Evolutionary conservation across 2,888 invertebrate genomes (phyloP).

Genomic region (Spatulosminthurus flaviceps): DNA sequence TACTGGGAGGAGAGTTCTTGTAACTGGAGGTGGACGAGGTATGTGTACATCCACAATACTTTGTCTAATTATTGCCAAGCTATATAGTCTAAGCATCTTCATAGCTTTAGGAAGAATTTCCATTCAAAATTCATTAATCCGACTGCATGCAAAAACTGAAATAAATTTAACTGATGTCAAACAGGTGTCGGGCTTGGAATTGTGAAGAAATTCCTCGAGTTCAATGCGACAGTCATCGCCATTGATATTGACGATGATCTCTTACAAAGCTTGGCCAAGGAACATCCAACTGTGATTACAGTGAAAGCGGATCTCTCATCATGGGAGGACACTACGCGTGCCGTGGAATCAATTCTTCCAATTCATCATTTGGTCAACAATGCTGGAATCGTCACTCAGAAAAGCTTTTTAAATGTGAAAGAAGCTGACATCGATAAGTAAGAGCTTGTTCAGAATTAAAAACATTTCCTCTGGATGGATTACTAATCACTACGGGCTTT

Average conservation of each 20-base stretch:
- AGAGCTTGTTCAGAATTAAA: neutral
- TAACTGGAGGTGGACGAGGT: conserved; percentile 90
- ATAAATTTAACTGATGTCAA: no score
- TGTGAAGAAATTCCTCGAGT: conserved; percentile 37
- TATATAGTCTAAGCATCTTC: neutral
- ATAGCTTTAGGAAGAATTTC: neutral
- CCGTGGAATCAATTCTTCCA: conserved; percentile 70
- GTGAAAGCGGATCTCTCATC: conserved; percentile 77
- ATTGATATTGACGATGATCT: conserved; percentile 76
- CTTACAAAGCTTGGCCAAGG: conserved; percentile 73
- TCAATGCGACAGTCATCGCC: conserved; percentile 77
- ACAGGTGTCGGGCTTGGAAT: conserved; percentile 76
- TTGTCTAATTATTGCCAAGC: neutral
- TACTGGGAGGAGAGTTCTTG: conserved; percentile 79
- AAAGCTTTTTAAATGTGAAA: conserved; percentile 74
- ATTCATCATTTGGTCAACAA: conserved; percentile 90
- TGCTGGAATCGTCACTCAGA: conserved; percentile 79
- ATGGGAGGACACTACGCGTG: conserved; percentile 77
- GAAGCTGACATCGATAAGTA: neutral
- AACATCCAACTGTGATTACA: conserved; percentile 72
- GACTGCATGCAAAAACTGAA: no score
- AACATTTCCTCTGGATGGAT: no score
- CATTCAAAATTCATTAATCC: neutral
- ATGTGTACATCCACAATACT: no score
- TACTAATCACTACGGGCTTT: no score